Percentiles rank a stretch among this genome's conserved stretches.
Conservation (phyloP, 2,113 vertebrate species). For the Scomber scombrus region DNA sequence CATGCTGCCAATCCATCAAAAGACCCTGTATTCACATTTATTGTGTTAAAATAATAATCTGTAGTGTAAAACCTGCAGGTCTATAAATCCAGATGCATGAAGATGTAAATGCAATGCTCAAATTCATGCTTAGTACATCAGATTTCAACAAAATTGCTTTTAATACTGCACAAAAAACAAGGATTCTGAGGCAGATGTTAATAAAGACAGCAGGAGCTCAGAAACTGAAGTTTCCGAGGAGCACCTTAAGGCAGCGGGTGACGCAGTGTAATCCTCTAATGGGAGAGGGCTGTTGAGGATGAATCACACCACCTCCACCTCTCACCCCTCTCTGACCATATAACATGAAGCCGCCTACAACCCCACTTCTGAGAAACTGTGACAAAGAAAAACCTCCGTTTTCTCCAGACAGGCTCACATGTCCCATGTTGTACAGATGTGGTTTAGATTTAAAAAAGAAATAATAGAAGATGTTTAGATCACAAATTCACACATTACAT, state of each 20-base stretch:
- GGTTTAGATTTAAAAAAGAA: too few species aligned
- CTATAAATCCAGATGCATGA: not conserved
- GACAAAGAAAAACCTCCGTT: not conserved
- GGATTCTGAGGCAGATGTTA: not conserved
- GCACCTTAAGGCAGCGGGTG: conserved; percentile 37
- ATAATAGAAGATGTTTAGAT: too few species aligned
- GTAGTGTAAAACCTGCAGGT: not conserved
- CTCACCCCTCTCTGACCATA: not conserved
- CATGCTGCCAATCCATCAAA: too few species aligned
- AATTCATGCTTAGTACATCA: not conserved
- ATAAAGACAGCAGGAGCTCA: too few species aligned
- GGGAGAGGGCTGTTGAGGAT: conserved; percentile 13
- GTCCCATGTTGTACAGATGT: not conserved
- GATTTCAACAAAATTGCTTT: not conserved
- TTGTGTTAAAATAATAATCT: not conserved
- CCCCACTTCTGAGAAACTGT: not conserved
- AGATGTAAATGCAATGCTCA: not conserved
- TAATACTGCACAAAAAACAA: not conserved
- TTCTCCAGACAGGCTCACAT: not conserved
- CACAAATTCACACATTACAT: too few species aligned
- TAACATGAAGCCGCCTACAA: conserved; percentile 4
- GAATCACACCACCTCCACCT: conserved; percentile 45
- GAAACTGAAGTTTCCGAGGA: not conserved
- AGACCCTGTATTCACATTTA: not conserved
- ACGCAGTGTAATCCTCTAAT: conserved; percentile 18